Conservation (phyloP, 1,140 invertebrate species). For the Cepaea nemoralis region DNA sequence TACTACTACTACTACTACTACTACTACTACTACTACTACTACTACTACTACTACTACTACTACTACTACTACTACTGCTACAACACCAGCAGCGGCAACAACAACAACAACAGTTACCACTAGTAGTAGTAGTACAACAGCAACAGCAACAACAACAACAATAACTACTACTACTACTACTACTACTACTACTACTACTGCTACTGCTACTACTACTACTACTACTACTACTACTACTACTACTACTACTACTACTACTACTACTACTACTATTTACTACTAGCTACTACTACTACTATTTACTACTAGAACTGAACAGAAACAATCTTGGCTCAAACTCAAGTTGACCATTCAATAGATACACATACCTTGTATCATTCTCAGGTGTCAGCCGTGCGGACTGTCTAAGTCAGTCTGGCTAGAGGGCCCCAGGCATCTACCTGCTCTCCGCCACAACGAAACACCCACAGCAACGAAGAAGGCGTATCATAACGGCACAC, state of each 20-base stretch:
- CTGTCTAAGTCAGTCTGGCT: background rate
- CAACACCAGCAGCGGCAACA: background rate
- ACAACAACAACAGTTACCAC: background rate
- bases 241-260: conserved; percentile 28
- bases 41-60: conserved; percentile 37
- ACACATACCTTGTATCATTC: background rate
- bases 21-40: conserved; percentile 31
- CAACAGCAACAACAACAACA: background rate
- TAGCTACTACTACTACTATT: too few species aligned
- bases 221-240: conserved; percentile 27
- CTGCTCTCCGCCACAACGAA: background rate
- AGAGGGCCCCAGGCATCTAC: background rate
- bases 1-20: conserved; percentile 29
- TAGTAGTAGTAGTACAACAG: conserved; percentile 9
- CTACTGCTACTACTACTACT: conserved; percentile 36
- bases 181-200: conserved; percentile 36
- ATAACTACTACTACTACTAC: conserved; percentile 15
- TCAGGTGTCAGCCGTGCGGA: background rate
- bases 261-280: background rate
- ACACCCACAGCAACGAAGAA: background rate
- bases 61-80: conserved; percentile 19
- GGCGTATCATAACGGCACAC: background rate
- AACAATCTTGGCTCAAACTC: too few species aligned
- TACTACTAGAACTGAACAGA: too few species aligned
- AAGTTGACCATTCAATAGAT: too few species aligned